A percentile compares a stretch with the other conserved stretches of the same genome.
These are phyloP conservation scores for Leguminivora glycinivorella DNA, from an alignment of 1,140 invertebrate species.

Conservation along the genomic window DNA sequence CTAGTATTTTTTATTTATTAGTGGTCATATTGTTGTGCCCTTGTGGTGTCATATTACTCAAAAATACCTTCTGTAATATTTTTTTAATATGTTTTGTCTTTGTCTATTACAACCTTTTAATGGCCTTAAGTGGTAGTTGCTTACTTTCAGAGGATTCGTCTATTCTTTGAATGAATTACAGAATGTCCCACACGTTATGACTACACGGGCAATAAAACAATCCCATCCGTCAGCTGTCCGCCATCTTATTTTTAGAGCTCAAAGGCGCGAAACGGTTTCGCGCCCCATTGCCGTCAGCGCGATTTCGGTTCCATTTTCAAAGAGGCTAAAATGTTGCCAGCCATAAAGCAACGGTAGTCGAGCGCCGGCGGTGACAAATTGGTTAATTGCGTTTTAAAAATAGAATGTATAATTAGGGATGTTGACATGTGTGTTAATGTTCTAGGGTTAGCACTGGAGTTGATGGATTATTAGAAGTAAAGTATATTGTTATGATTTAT, in stretches of 20 bases:
- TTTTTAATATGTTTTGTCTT: too few relatives aligned
- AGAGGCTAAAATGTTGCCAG: constrained; percentile 73
- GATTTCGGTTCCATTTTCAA: constrained; percentile 72
- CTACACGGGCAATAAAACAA: constrained; percentile 12
- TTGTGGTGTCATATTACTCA: too few relatives aligned
- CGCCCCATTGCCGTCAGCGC: constrained; percentile 62
- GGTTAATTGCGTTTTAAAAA: constrained; percentile 60
- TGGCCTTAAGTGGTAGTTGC: too few relatives aligned
- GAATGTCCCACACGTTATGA: too few relatives aligned
- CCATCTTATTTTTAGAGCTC: constrained; percentile 54
- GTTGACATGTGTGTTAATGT: constrained; percentile 24
- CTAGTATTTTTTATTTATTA: too few relatives aligned
- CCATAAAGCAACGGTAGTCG: constrained; percentile 61
- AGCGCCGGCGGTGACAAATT: constrained; percentile 71
- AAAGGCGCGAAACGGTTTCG: constrained; percentile 70
- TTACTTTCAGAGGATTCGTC: too few relatives aligned
- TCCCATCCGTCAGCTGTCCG: constrained; percentile 25
- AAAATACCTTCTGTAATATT: too few relatives aligned
- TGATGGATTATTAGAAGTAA: background rate
- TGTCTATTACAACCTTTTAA: too few relatives aligned
- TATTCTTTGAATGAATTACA: too few relatives aligned
- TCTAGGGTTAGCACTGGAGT: background rate
- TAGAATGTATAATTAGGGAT: constrained; percentile 23
- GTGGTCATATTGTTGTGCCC: too few relatives aligned
- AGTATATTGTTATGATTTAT: too few relatives aligned